Base-by-base conservation (phyloP, 2,797 vertebrate species). In the Crax fasciolata region DNA sequence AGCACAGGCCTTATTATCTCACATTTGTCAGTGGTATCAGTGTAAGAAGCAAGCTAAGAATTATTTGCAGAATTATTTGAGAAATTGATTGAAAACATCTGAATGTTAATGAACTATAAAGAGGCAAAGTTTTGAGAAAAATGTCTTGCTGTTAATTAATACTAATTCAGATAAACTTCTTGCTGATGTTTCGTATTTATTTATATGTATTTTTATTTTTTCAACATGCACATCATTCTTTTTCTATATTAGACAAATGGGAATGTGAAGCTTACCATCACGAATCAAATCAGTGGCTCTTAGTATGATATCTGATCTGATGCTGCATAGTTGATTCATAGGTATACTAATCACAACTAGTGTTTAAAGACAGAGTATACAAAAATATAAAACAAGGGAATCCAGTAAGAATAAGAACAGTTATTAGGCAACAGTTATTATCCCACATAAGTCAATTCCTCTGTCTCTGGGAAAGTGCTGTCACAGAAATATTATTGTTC, bases 401-500 rank as follows among this genome's bases (percentile, higher is more conserved):
- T 71, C 24, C 44, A 54, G 51, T 63, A 11, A 86, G 43, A 76
- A 48, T 9, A 73, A 62, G 25, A 70, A 32, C 23, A 93, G 8
- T 55, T 30, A 84, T 87, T 97, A 90, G 28, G 30, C 70, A 93
- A 57, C 35, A 35, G 35, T 35, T 35, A 35, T 35, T 66, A 74
- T 2, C 52, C 21, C 35, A 63, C 21, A 61, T 30, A 52, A 82
- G 70, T 81, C 66, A 79, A 79, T 86, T 81, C 74, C 70, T 93
- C 51, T 43, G n/a, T 81, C 71, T 87, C 55, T 23, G 43, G 51
- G 74, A 62, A 90, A 82, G 44, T 49, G 67, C 63, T 90, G 30
- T 88, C 35, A 35, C 24, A 27, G 28, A 89, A 79, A 79, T 39
- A 30, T 54, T 96, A 72, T 41, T 82, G 48, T 74, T 93, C 59